Percentiles rank a stretch among this genome's conserved stretches.
Evolutionary conservation across 2,797 vertebrate genomes (phyloP).

Genomic region (Amblyopsis hoosieri): DNA sequence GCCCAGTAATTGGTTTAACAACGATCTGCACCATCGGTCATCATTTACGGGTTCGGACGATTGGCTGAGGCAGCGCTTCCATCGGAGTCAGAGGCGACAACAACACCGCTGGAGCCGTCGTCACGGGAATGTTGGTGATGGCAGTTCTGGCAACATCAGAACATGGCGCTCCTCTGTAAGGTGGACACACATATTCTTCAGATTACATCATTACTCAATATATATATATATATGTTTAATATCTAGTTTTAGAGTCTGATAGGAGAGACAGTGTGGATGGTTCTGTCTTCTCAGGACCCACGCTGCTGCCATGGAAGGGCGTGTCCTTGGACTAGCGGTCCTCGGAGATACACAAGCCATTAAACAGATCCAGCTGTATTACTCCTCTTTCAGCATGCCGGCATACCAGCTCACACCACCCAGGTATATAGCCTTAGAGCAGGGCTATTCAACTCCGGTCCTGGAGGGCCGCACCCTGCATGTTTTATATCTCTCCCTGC

Average conservation of each 20-base stretch:
- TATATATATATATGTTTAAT: too few species aligned
- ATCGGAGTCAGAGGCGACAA: slow-evolving; percentile 14
- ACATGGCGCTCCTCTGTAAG: slow-evolving; percentile 11
- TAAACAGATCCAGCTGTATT: slow-evolving; percentile 74
- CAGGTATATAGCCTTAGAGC: slow-evolving; percentile 29
- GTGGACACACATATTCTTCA: slow-evolving; percentile 13
- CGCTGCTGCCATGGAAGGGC: slow-evolving; percentile 4
- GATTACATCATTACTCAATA: too few species aligned
- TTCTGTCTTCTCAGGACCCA: slow-evolving; percentile 27
- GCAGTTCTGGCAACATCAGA: too few species aligned
- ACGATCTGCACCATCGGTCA: slow-evolving; percentile 16
- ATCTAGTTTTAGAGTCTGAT: too few species aligned
- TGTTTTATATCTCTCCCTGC: too few species aligned
- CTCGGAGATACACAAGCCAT: slow-evolving; percentile 29
- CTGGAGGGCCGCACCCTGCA: too few species aligned
- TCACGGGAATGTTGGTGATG: neutral
- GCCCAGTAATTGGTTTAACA: slow-evolving; percentile 64
- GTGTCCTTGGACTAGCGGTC: slow-evolving; percentile 10
- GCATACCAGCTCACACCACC: slow-evolving; percentile 14
- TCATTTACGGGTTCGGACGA: slow-evolving; percentile 30
- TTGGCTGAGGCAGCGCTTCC: slow-evolving; percentile 13
- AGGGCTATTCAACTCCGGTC: too few species aligned
- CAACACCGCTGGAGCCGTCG: slow-evolving; percentile 1
- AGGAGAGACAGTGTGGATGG: too few species aligned
- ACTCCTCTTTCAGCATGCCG: slow-evolving; percentile 52